Conservation (phyloP, 2,797 vertebrate genomes). For the Vireo griseus region DNA sequence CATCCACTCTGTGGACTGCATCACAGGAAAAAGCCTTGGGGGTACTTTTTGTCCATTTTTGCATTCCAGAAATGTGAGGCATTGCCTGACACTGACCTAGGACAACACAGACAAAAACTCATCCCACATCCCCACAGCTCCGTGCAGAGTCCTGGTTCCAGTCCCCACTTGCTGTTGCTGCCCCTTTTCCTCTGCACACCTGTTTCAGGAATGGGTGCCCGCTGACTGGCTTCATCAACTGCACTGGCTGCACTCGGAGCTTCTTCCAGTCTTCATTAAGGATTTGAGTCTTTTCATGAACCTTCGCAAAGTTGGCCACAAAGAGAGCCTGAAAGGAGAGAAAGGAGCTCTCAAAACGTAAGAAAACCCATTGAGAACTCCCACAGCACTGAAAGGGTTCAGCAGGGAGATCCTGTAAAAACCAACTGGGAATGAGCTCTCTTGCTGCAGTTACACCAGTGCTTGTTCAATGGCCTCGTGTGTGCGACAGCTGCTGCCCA, state of each 20-base stretch:
- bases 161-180: background rate
- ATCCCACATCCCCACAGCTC: background rate
- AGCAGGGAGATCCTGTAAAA: background rate
- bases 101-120: background rate
- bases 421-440: background rate
- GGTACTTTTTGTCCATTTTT: background rate
- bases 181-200: constrained; percentile 66
- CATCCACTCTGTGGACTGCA: background rate
- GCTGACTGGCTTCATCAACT: constrained; percentile 80
- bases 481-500: accelerated
- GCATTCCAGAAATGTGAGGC: background rate
- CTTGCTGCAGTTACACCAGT: background rate
- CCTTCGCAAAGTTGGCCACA: constrained; percentile 89
- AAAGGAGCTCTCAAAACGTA: background rate
- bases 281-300: constrained; percentile 86
- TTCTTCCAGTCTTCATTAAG: constrained; percentile 93
- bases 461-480: accelerated
- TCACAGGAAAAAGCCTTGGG: background rate
- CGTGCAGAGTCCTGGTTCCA: background rate
- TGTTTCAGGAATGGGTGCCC: constrained; percentile 84
- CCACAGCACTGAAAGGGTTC: background rate
- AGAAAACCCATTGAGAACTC: background rate
- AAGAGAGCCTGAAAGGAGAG: constrained; percentile 82
- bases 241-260: constrained; percentile 88
- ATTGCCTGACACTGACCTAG: accelerated